Conservation (phyloP, 1,140 invertebrate genomes). For the Drusus annulatus region DNA sequence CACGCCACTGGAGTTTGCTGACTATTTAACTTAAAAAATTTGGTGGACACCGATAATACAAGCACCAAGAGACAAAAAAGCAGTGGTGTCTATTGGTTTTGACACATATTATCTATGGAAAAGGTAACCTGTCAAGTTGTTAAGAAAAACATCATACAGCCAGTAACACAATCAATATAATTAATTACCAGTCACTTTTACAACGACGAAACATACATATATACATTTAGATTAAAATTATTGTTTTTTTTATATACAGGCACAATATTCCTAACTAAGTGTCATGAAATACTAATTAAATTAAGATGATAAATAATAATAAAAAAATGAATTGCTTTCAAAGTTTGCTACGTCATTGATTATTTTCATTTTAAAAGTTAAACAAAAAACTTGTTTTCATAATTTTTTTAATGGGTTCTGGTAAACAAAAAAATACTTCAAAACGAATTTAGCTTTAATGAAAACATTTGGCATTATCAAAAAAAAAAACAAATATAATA, state of each 20-base stretch:
- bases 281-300: neutral
- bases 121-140: neutral
- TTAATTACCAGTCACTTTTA: slow-evolving; percentile 38
- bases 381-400: no score
- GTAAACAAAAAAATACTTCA: neutral
- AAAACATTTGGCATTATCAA: neutral
- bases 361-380: no score
- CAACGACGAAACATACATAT: slow-evolving; percentile 18
- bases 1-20: neutral
- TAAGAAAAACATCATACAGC: neutral
- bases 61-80: neutral
- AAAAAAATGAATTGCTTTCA: no score
- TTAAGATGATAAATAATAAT: no score
- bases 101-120: neutral
- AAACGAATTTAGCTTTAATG: neutral
- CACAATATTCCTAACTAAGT: slow-evolving; percentile 17
- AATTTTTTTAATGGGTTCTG: no score
- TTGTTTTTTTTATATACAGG: slow-evolving; percentile 25
- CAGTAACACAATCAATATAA: neutral
- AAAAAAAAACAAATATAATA: neutral
- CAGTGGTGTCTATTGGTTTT: no score
- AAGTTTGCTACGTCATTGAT: no score
- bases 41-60: neutral
- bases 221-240: slow-evolving; percentile 20
- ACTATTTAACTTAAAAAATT: neutral